Conservation (phyloP, 1,140 invertebrate genomes). For the Zaprionus davidi region DNA sequence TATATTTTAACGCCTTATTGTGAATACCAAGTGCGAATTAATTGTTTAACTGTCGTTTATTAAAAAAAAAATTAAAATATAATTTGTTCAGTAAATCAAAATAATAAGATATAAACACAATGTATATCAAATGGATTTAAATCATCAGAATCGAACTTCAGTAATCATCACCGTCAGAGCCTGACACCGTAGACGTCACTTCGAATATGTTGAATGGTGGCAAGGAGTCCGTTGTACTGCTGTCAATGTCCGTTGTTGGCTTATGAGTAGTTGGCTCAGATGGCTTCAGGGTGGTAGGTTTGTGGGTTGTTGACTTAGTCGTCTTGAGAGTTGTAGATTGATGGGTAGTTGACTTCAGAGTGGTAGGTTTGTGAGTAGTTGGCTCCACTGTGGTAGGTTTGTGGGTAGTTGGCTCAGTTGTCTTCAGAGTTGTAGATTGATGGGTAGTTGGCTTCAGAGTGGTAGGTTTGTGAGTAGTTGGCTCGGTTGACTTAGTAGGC, state of each 20-base stretch:
- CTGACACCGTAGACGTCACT: background rate
- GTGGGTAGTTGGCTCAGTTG: conserved; percentile 1
- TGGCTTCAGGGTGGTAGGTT: conserved; percentile 8
- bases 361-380: conserved; percentile 1
- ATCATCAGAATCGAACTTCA: background rate
- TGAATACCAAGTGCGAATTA: background rate
- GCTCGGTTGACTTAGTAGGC: background rate
- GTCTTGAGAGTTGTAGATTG: background rate
- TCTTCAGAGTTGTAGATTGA: background rate
- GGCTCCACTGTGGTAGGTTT: background rate
- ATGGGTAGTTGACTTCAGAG: conserved; percentile 1
- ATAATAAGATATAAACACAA: background rate
- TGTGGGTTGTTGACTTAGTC: conserved; percentile 2
- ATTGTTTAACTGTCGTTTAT: background rate
- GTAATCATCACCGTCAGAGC: background rate
- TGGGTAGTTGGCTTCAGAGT: background rate
- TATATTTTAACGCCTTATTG: no score
- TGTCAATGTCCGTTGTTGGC: background rate
- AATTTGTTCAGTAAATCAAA: background rate
- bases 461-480: background rate
- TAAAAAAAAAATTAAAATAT: background rate
- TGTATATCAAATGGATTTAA: conserved; percentile 1
- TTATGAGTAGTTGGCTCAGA: background rate
- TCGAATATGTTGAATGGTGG: conserved; percentile 49
- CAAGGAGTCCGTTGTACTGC: conserved; percentile 19